Evolutionary conservation across 2,888 invertebrate species (phyloP), one percentile per base, ranked within the genome.

Genomic region (Amitus sp.): DNA sequence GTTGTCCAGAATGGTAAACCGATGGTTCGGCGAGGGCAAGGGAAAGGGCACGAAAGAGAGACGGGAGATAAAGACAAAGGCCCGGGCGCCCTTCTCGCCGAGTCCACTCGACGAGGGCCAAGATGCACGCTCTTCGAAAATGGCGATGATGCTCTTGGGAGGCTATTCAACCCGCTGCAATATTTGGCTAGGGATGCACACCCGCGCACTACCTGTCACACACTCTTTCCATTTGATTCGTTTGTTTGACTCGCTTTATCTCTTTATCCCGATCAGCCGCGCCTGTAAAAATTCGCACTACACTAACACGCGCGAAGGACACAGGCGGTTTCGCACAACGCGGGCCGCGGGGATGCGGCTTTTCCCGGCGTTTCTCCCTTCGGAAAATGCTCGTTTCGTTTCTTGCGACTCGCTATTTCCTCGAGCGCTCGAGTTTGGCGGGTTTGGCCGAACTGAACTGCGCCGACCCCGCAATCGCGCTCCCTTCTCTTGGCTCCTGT

Each of bases 1-100:
- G 37, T 48, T 40, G 54, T 50, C 54, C 59, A 34, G 45, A 49
- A 42, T 46, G 40, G n/a, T n/a, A n/a, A n/a, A n/a, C n/a, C 59
- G 10, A 45, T 47, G 47, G 37, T 47, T 39, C 17, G 39, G 33
- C 5, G 33, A 12, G 33, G n/a, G 33, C 33, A n/a, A 33, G 33
- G n/a, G 33, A 9, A 33, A 33, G 33, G 33, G 33, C n/a, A 23
- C 10, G 28, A 46, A 50, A 15, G 33, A 48, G 59, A 52, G 49
- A 54, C 39, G 34, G 28, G n/a, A 12, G 33, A 12, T 6, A 39
- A 45, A 61, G 61, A 61, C 61, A 61, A 61, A 61, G 61, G 56
- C 61, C 56, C 60, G 60, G 60, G 55, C 60, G 60, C 55, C 60
- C 60, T 60, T 54, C 60, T 60, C 60, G 60, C 54, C 47, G 55